Base-by-base conservation (phyloP, 2,888 invertebrate genomes). In the Entomobrya multifasciata region DNA sequence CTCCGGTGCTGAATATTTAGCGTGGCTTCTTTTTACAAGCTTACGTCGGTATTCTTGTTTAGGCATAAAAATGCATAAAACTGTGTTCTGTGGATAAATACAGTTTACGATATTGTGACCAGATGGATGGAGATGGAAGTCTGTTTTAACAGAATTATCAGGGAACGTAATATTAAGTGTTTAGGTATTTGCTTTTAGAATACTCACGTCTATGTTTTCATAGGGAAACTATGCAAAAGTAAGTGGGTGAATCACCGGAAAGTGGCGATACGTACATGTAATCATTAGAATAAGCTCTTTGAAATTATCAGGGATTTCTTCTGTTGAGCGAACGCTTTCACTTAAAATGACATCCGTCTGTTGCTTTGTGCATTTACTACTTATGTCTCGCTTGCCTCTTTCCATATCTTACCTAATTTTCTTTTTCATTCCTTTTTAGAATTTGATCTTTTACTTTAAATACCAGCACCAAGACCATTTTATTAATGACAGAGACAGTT, bases 271-370 rank as follows among this genome's bases (percentile, higher is more conserved):
- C n/a, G n/a, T n/a, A n/a, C n/a, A n/a, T 36, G 8, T 36, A 36
- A 36, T 36, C 36, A 36, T 36, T 36, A 8, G 36, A n/a, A n/a
- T n/a, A 36, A 36, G 36, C 65, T 62, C 36, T 49, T 79, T 55
- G 52, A 76, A 76, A 76, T 76, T n/a, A 20, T 36, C 76, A 77
- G 77, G 84, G 84, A 77, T 84, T 84, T 84, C 70, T 52, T 78
- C 27, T 84, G 84, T 84, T 70, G 22, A 36, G 72, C 77, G 77
- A 77, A 84, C 84, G 77, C 84, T 77, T 77, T 84, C 77, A 78
- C 76, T 74, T 83, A 83, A 65, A 62, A 65, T 76, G 83, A 83
- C 83, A 83, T 83, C 65, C 76, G 76, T 41, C 8, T 76, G 83
- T 55, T 55, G n/a, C 25, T 70, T 76, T 76, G 52, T 65, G 65